Evolutionary conservation across 2,888 invertebrate species (phyloP).

Genomic region (Chrysomela aeneicollis): DNA sequence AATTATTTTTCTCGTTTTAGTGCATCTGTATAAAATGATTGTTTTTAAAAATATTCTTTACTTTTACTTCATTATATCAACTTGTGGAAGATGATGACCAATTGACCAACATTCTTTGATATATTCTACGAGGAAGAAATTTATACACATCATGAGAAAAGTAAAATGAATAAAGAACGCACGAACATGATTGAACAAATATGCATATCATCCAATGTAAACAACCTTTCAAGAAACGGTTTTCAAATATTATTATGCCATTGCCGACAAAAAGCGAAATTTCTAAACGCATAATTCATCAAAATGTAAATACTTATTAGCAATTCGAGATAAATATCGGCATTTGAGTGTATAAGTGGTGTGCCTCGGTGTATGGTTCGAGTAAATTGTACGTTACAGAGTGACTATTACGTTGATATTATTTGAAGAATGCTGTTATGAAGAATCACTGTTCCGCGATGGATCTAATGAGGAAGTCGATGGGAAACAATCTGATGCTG

Average conservation of each 20-base stretch:
- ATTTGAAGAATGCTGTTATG: constrained; percentile 14
- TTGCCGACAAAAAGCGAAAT: constrained; percentile 8
- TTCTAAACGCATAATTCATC: constrained; percentile 22
- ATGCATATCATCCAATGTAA: neutral
- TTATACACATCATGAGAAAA: too few species aligned
- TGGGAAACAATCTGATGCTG: neutral
- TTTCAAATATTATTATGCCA: constrained; percentile 4
- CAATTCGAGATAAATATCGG: constrained; percentile 33
- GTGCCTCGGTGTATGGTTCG: constrained; percentile 25
- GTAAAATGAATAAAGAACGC: too few species aligned
- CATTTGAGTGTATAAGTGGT: constrained; percentile 31
- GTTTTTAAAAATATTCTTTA: too few species aligned
- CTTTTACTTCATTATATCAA: too few species aligned
- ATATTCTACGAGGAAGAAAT: too few species aligned
- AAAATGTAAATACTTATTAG: constrained; percentile 32
- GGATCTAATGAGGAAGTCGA: constrained; percentile 17
- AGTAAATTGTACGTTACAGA: constrained; percentile 28
- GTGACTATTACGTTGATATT: constrained; percentile 19
- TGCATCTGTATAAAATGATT: too few species aligned
- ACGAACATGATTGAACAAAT: neutral
- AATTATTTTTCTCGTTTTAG: too few species aligned
- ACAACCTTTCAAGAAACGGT: neutral
- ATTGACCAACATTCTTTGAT: too few species aligned
- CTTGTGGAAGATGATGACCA: too few species aligned
- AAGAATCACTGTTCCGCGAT: constrained; percentile 17